Evolutionary conservation across 2,797 vertebrate species (phyloP).

Genomic region (Eleutherodactylus coqui): DNA sequence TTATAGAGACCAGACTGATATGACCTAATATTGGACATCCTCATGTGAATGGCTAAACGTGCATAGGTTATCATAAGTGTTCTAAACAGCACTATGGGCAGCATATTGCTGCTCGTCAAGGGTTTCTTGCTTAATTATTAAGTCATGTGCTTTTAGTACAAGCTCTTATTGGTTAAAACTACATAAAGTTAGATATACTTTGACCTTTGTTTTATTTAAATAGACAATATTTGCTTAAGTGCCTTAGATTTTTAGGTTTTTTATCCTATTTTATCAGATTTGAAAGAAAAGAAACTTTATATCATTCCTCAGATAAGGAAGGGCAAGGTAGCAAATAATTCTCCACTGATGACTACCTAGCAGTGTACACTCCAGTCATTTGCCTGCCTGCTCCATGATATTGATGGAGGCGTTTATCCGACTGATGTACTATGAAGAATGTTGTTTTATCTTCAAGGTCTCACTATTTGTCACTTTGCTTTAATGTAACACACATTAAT

Average conservation of each 20-base stretch:
- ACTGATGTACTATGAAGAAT: constrained; percentile 15
- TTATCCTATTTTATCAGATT: not conserved
- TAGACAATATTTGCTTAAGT: not conserved
- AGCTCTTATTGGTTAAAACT: not conserved
- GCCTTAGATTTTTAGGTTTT: not conserved
- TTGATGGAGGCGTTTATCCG: not conserved
- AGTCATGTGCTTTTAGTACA: not conserved
- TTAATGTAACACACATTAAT: constrained; percentile 39
- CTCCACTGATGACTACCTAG: not conserved
- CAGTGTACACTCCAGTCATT: constrained; percentile 4
- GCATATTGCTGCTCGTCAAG: not conserved
- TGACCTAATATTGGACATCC: not conserved
- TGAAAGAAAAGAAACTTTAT: not conserved
- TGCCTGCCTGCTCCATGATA: constrained; percentile 15
- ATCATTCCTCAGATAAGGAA: not conserved
- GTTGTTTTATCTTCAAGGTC: constrained; percentile 27
- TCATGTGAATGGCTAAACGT: not conserved
- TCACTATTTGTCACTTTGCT: constrained; percentile 47
- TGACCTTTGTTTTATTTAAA: not conserved
- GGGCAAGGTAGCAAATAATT: not conserved
- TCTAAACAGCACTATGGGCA: not conserved
- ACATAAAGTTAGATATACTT: not conserved
- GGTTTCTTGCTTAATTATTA: not conserved
- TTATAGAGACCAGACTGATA: not conserved
- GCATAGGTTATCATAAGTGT: not conserved